Evolutionary conservation across 2,888 invertebrate genomes (phyloP), one percentile per base, ranked within the genome.

Genomic region (Orthosia incerta): DNA sequence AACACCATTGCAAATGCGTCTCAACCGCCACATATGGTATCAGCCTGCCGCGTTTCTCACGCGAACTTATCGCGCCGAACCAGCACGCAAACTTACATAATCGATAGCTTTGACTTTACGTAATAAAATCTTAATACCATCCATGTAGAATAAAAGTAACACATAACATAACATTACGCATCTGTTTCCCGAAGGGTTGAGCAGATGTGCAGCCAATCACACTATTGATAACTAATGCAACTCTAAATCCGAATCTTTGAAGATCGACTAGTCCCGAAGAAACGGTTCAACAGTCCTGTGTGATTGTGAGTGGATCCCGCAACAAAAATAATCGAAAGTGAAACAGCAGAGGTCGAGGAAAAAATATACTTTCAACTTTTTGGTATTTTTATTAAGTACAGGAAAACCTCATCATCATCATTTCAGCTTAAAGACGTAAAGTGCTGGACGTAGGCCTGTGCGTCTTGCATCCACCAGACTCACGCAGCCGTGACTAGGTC

Each of bases 71-170:
- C 67, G 72, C 53, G 51, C 18, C 50, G 26, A 65, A 77, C 74
- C 77, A 71, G 69, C 87, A 87, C 87, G 88, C 87, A 57, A 85
- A 79, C 79, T 70, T 72, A 50, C 31, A 71, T 82, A 89, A 89
- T 88, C 88, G 80, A 86, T 84, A 83, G 66, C 79, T 76, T 82
- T 75, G 80, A 71, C 72, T 84, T 76, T 66, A 71, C 31, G 71
- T 63, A 69, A 69, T 76, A 65, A 80, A 65, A 45, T 50, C 16
- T 53, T 45, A 15, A 31, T 48, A 56, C 45, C n/a, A 46, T 45
- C 23, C 31, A 55, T 59, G 20, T 57, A 23, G 9, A 53, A 63
- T 31, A 67, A 65, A 61, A 65, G 46, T 16, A 11, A n/a, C 13
- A 20, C 4, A 53, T 20, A 53, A n/a, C 0, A 39, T 18, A 39